Evolutionary conservation across 2,888 invertebrate species (phyloP), one percentile per base, ranked within the genome.

Genomic region (Mycalesis mineus): DNA sequence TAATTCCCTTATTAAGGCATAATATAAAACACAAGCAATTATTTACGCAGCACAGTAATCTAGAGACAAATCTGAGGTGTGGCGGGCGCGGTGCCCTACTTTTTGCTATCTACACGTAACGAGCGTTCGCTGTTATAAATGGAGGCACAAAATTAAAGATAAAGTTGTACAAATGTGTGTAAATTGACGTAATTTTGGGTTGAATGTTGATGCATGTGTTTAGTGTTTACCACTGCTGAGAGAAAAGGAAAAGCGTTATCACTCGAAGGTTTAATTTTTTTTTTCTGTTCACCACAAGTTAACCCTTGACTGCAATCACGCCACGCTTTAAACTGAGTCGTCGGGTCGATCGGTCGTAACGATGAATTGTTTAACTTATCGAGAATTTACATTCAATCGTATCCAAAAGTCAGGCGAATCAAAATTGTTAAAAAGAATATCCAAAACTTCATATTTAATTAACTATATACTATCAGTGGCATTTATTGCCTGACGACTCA

Each of bases 21-120:
- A 51, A 48, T 55, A 54, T 54, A 54, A 58, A 59, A 53, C 55
- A 61, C 56, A 55, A 53, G 55, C 52, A 61, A 55, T 58, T 58
- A 60, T 62, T 57, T 51, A 42, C 51, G 31, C 31, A 59, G 36
- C 31, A 59, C 42, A 57, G 52, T 57, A 58, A 65, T 68, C 63
- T 64, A 57, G 51, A 58, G 37, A 29, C 54, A 61, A 62, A 60
- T 62, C 64, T 57, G 41, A 62, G 64, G 64, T 58, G 61, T 62
- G 63, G 6, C 45, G 57, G 69, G 71, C 56, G 66, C 51, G 70
- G 65, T 62, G 66, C 17, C 70, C 67, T 60, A 67, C 62, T 70
- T 67, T 54, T 58, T 58, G 60, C 58, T 69, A 67, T 69, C 66
- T 58, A 58, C 57, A 54, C 55, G 48, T 51, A 59, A 54, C 56